These are phyloP conservation scores for Oryctes rhinoceros DNA, from an alignment of 1,140 invertebrate genomes.

Conservation along the genomic window DNA sequence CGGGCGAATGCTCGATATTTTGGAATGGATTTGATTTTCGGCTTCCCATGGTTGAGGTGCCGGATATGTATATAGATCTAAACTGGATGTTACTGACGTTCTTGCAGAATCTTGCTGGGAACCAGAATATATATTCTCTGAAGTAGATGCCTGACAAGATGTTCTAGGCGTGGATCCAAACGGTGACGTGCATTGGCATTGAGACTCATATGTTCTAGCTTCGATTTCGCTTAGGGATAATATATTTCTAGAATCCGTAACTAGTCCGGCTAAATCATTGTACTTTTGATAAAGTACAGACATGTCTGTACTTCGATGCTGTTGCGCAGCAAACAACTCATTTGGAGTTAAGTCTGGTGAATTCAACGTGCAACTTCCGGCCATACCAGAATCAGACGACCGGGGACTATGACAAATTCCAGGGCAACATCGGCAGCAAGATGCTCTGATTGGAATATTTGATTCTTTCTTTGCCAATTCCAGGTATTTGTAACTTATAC, in stretches of 20 bases:
- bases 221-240: constrained; percentile 69
- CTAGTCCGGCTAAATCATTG: constrained; percentile 36
- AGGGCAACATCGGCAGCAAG: constrained; percentile 67
- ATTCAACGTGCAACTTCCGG: constrained; percentile 77
- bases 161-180: constrained; percentile 75
- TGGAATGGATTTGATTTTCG: constrained; percentile 58
- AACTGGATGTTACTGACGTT: constrained; percentile 62
- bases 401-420: constrained; percentile 68
- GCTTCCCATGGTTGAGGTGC: constrained; percentile 59
- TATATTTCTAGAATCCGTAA: constrained; percentile 55
- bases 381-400: constrained; percentile 85
- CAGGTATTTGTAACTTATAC: constrained; percentile 64
- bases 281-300: constrained; percentile 42
- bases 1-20: constrained; percentile 38
- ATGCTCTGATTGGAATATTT: constrained; percentile 40
- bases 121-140: constrained; percentile 63
- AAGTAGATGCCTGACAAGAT: constrained; percentile 66
- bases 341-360: constrained; percentile 67
- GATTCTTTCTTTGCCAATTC: constrained; percentile 52
- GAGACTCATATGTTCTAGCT: constrained; percentile 72
- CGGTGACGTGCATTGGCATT: constrained; percentile 76
- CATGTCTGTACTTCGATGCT: constrained; percentile 42
- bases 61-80: constrained; percentile 57
- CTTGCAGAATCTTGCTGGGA: constrained; percentile 62
- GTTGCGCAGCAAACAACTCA: constrained; percentile 39